Evolutionary conservation across 2,797 vertebrate species (phyloP).

Genomic region (Moxostoma hubbsi): DNA sequence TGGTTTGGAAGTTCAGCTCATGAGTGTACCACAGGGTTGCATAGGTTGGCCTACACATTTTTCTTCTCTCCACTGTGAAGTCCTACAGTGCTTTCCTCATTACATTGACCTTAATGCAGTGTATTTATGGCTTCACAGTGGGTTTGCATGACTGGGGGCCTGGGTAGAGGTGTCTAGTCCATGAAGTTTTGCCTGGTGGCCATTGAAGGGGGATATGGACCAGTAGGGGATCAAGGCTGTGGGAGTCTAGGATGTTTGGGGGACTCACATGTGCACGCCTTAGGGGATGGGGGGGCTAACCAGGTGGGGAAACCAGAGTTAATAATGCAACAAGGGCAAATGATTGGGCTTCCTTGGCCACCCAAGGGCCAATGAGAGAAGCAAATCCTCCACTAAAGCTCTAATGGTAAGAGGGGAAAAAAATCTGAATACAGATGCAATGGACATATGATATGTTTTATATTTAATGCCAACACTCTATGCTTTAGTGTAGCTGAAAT

Average conservation of each 20-base stretch:
- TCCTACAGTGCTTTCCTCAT: conserved; percentile 55
- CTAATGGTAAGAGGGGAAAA: not conserved
- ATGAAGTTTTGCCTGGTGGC: conserved; percentile 45
- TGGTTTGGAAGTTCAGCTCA: conserved; percentile 41
- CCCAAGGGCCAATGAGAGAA: not conserved
- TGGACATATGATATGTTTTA: not conserved
- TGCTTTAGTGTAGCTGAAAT: conserved; percentile 11
- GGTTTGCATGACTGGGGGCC: conserved; percentile 47
- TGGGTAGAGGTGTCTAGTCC: conserved; percentile 45
- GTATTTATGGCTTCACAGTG: conserved; percentile 57
- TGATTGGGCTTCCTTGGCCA: conserved; percentile 11
- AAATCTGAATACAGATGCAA: not conserved
- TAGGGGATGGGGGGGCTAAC: conserved; percentile 27
- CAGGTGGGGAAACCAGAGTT: conserved; percentile 26
- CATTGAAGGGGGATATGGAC: conserved; percentile 51
- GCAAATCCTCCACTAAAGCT: not conserved
- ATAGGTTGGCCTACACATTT: conserved; percentile 42
- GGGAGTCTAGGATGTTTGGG: conserved; percentile 25
- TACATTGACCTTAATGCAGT: conserved; percentile 58
- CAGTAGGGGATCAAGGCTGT: conserved; percentile 20
- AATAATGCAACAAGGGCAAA: conserved; percentile 53
- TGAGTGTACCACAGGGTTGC: conserved; percentile 40
- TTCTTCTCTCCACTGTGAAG: conserved; percentile 33
- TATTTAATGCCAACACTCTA: conserved; percentile 23
- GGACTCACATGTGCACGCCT: conserved; percentile 48